Base-by-base conservation (phyloP, 2,888 invertebrate genomes). In the Cataglyphis albicans region DNA sequence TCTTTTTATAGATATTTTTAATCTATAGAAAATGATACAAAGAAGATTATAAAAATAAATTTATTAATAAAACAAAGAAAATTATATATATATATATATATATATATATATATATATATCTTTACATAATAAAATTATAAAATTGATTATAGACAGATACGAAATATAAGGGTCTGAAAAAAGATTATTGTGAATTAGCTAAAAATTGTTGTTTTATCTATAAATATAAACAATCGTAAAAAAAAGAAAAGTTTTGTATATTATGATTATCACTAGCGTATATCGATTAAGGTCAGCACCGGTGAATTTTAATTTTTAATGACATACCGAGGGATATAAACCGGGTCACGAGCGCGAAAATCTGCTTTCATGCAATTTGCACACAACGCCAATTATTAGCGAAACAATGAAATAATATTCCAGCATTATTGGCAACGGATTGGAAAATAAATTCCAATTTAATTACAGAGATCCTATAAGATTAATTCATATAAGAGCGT, bases 401-500 rank as follows among this genome's bases (percentile, higher is more conserved):
- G 48, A 32, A 80, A 80, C 72, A 80, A 72, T 72, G 78, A 80
- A 80, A 80, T 80, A 72, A 72, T 80, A 72, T 80, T 80, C 72
- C 35, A n/a, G 29, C 72, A 80, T 18, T 78, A 70, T 70, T 72
- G 38, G 72, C 72, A 61, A 29, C 44, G 35, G n/a, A 41, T 15
- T 44, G 72, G 78, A 80, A 80, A 80, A 80, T 80, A 80, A 72
- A 70, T 80, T 80, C 32, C 48, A 61, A 80, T 80, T 25, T 70
- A 80, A 80, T 80, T 80, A 61, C 35, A 44, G 21, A 7, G 48
- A 18, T 29, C 68, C 32, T 78, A 57, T 78, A 57, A 21, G 44
- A 18, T 59, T 72, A 72, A 70, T 44, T 32, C 48, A 25, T 35
- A 59, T 57, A 59, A 32, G 18, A 70, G n/a, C 21, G 29, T 35